Evolutionary conservation across 2,113 vertebrate species (phyloP).

Genomic region (Phalacrocorax aristotelis): DNA sequence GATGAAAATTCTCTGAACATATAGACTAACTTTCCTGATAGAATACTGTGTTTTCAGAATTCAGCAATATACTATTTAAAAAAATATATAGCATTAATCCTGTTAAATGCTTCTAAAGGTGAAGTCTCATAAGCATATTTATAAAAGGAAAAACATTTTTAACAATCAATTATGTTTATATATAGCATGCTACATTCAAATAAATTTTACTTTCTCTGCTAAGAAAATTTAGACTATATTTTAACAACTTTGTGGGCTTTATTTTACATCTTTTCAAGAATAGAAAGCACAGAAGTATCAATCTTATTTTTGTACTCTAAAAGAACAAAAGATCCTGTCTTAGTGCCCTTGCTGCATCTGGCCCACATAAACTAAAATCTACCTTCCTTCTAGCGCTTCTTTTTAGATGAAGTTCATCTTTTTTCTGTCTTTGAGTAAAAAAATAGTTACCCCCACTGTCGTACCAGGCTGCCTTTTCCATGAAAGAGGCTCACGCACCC

Average conservation of each 20-base stretch:
- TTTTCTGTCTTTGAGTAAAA: background rate
- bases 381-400: background rate
- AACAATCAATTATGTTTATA: conserved; percentile 53
- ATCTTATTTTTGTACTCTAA: background rate
- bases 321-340: background rate
- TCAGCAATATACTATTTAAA: conserved; percentile 46
- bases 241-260: background rate
- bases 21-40: background rate
- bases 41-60: conserved; percentile 22
- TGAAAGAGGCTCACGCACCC: background rate
- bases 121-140: conserved; percentile 10
- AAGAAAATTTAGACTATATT: background rate
- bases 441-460: background rate
- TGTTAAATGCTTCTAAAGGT: conserved; percentile 12
- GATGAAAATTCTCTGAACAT: background rate
- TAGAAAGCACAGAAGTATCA: background rate
- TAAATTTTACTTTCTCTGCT: conserved; percentile 64
- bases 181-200: conserved; percentile 58
- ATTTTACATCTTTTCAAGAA: background rate
- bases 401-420: background rate
- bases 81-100: background rate
- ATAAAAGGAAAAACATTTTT: conserved; percentile 16
- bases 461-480: background rate
- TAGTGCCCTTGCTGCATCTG: background rate
- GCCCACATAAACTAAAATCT: background rate